phyloP scores from a whole-genome alignment of 1,140 invertebrate genomes.

The Pissodes strobi region DNA sequence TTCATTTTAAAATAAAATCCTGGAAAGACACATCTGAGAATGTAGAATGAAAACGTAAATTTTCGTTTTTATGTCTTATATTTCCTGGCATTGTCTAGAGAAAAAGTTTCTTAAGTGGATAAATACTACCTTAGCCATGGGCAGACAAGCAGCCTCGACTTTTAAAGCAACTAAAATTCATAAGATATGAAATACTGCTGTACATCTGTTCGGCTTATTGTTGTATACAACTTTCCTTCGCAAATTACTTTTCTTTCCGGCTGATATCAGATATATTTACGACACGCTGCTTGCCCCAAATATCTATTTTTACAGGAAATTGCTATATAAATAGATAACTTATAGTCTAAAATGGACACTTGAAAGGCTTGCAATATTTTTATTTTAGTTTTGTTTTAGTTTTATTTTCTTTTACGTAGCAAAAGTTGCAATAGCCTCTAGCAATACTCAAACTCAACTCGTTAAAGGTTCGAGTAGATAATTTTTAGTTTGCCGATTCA shows the following conservation, averaged over 20 bases:
- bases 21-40: neutral
- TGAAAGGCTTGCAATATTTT: no score
- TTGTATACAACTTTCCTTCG: constrained; percentile 44
- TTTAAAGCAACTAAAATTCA: constrained; percentile 37
- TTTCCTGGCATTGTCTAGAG: constrained; percentile 6
- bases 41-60: neutral
- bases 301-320: constrained; percentile 26
- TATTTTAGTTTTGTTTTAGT: no score
- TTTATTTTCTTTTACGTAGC: no score
- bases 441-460: no score
- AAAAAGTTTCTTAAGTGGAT: constrained; percentile 24
- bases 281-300: constrained; percentile 31
- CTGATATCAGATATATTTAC: constrained; percentile 41
- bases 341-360: no score
- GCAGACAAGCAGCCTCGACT: constrained; percentile 30
- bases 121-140: constrained; percentile 23
- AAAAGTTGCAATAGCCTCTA: no score
- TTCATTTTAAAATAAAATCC: constrained; percentile 12
- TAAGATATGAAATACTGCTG: constrained; percentile 42
- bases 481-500: no score
- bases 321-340: no score
- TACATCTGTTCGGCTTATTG: constrained; percentile 45
- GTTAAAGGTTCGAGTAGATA: no score
- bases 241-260: constrained; percentile 41
- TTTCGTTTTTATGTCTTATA: constrained; percentile 1